These are phyloP conservation scores for Mesorhabditis spiculigera DNA, from an alignment of 2,888 invertebrate genomes.

Conservation along the genomic window DNA sequence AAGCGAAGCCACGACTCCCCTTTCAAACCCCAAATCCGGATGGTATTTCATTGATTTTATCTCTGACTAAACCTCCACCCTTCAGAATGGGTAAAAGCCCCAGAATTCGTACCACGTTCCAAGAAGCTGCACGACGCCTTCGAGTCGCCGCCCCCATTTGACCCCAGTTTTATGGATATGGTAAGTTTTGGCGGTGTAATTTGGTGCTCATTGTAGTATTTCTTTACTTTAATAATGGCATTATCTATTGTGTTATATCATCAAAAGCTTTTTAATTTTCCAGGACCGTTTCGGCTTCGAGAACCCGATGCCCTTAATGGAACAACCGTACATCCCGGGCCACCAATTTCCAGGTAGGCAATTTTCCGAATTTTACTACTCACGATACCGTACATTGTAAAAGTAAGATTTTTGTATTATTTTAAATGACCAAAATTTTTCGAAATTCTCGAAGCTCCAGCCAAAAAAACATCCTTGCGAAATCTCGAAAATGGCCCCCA, in stretches of 20 bases:
- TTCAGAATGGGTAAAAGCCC: slow-evolving; percentile 47
- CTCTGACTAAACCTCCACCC: too few relatives aligned
- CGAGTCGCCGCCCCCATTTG: slow-evolving; percentile 6
- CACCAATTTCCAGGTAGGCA: not conserved
- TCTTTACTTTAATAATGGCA: not conserved
- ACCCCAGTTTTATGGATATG: too few relatives aligned
- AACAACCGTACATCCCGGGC: not conserved
- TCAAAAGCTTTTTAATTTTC: too few relatives aligned
- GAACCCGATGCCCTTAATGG: too few relatives aligned
- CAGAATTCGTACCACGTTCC: slow-evolving; percentile 41
- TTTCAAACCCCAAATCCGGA: slow-evolving; percentile 34
- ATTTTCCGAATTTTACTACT: too few relatives aligned
- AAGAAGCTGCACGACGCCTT: slow-evolving; percentile 26
- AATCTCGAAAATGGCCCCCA: not conserved
- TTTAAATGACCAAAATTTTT: not conserved
- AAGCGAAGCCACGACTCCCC: slow-evolving; percentile 24
- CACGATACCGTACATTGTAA: too few relatives aligned
- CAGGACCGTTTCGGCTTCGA: too few relatives aligned
- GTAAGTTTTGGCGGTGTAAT: too few relatives aligned
- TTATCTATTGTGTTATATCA: not conserved
- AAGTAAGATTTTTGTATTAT: too few relatives aligned
- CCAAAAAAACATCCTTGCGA: too few relatives aligned
- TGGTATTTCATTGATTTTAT: too few relatives aligned
- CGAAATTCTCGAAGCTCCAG: too few relatives aligned
- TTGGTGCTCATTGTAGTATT: not conserved